phyloP scores from a whole-genome alignment of 2,797 vertebrate genomes.

The Myoxocephalus aenaeus region DNA sequence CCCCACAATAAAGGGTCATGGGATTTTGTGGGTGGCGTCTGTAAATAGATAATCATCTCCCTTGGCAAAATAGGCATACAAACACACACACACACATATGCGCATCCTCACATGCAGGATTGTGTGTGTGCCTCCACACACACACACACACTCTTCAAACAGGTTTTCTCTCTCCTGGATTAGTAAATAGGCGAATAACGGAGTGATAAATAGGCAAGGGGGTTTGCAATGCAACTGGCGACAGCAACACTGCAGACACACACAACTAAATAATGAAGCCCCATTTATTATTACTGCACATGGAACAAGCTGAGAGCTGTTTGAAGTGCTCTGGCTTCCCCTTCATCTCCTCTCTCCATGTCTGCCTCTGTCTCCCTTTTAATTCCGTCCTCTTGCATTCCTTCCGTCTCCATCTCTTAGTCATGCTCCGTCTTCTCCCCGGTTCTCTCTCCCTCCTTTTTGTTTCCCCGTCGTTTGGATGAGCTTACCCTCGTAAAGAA shows the following conservation, averaged over 20 bases:
- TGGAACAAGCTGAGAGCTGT: conserved; percentile 66
- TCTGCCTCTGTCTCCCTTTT: conserved; percentile 14
- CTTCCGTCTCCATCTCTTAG: conserved; percentile 29
- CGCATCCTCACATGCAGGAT: conserved; percentile 9
- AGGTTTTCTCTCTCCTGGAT: conserved; percentile 72
- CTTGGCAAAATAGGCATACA: conserved; percentile 62
- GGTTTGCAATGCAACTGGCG: conserved; percentile 59
- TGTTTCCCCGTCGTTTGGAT: conserved; percentile 14
- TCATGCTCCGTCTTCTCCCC: conserved; percentile 22
- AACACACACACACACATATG: conserved; percentile 4
- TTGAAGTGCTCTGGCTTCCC: conserved; percentile 63
- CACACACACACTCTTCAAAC: conserved; percentile 49
- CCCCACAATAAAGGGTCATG: conserved; percentile 79
- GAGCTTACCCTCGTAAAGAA: conserved; percentile 9
- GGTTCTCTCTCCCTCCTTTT: conserved; percentile 22
- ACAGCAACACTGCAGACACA: conserved; percentile 59
- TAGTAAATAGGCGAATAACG: conserved; percentile 74
- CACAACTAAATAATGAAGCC: conserved; percentile 73
- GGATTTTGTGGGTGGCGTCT: conserved; percentile 84
- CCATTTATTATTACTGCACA: conserved; percentile 74
- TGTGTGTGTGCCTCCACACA: conserved; percentile 10
- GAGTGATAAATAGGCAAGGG: conserved; percentile 59
- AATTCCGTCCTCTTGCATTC: conserved; percentile 29
- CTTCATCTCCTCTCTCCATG: conserved; percentile 48
- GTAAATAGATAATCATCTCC: conserved; percentile 84